Evolutionary conservation across 2,888 invertebrate genomes (phyloP).

Genomic region (Napeogenes sylphis): DNA sequence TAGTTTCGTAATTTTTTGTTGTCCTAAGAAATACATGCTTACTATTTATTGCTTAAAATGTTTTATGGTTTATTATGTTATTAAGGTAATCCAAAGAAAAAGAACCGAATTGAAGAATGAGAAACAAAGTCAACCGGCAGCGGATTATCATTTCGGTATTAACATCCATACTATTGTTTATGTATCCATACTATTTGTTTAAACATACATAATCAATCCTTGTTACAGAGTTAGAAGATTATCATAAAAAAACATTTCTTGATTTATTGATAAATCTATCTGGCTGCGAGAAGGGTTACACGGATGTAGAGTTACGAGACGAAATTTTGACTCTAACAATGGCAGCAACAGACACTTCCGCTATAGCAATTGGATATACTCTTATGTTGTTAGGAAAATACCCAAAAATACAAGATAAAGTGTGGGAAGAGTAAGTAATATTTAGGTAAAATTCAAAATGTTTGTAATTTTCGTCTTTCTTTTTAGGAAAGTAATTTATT

Average conservation of each 20-base stretch:
- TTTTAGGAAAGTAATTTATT: no score
- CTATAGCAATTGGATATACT: conserved; percentile 62
- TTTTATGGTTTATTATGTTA: background rate
- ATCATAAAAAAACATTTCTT: conserved; percentile 71
- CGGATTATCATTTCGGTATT: conserved; percentile 40
- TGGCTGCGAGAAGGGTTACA: conserved; percentile 69
- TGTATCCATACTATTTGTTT: conserved; percentile 6
- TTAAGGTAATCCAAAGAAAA: conserved; percentile 54
- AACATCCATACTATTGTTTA: background rate
- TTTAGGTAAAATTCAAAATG: background rate
- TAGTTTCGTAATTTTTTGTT: no score
- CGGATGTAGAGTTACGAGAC: conserved; percentile 73
- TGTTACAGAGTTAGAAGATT: conserved; percentile 47
- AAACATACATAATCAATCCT: no score
- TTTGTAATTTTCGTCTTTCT: no score
- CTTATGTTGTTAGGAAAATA: conserved; percentile 65
- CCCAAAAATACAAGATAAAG: conserved; percentile 65
- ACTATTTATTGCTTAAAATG: no score
- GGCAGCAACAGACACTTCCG: conserved; percentile 76
- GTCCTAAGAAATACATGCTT: background rate
- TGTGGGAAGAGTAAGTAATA: conserved; percentile 61
- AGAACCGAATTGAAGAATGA: conserved; percentile 46
- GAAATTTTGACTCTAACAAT: conserved; percentile 77
- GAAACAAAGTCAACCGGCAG: conserved; percentile 42
- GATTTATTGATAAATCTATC: conserved; percentile 74